Evolutionary conservation across 2,113 vertebrate genomes (phyloP).

Genomic region (Tyrannus savana): DNA sequence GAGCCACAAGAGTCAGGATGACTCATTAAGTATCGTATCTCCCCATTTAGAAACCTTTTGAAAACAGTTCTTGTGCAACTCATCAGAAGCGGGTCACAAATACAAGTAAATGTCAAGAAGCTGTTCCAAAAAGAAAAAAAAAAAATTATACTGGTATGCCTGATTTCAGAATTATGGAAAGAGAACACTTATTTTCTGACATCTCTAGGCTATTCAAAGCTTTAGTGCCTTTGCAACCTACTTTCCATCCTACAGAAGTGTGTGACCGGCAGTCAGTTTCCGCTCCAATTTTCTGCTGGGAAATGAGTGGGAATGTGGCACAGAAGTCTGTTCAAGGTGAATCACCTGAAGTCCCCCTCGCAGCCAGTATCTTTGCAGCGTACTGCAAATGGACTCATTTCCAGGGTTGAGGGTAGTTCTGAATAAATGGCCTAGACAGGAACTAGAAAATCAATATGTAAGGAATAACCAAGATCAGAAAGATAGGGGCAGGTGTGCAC

Average conservation of each 20-base stretch:
- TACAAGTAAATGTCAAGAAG: neutral
- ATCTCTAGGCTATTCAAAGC: neutral
- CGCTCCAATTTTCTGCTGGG: fast-evolving
- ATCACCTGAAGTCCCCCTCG: neutral
- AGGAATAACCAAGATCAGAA: neutral
- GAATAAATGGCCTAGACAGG: neutral
- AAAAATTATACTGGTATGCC: neutral
- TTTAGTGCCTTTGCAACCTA: neutral
- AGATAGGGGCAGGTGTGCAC: neutral
- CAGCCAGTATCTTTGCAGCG: neutral
- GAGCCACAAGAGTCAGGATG: neutral
- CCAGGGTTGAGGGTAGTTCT: neutral
- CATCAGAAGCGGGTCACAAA: neutral
- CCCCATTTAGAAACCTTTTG: neutral
- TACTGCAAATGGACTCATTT: neutral
- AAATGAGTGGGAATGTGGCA: neutral
- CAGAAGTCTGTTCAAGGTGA: neutral
- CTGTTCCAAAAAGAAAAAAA: neutral
- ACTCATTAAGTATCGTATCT: neutral
- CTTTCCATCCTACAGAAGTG: neutral
- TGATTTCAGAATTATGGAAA: neutral
- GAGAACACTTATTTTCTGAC: neutral
- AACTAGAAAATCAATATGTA: neutral
- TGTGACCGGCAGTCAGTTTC: neutral
- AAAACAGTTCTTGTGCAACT: neutral